Evolutionary conservation across 2,888 invertebrate genomes (phyloP), one percentile per base, ranked within the genome.

Genomic region (Limnephilus rhombicus): DNA sequence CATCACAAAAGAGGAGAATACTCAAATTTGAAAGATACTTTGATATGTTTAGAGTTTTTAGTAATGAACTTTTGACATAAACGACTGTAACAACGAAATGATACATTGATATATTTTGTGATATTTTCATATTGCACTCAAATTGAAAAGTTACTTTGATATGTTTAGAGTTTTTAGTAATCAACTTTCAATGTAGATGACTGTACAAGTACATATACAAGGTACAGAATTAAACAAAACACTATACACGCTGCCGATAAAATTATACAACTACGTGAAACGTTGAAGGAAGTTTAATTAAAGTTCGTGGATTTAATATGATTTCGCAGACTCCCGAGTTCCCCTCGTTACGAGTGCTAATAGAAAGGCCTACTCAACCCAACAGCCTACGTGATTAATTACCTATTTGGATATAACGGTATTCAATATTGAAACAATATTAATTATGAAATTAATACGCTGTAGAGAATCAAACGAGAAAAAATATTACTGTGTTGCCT

Each of bases 291-390:
- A 49, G 49, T 86, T 85, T 86, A 86, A 86, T 86, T 86, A 53
- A 86, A 86, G 86, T 86, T 86, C 12, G 49, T 45, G 45, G 86
- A 86, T 86, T 68, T 86, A 86, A 86, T 41, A 85, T 45, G 86
- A 86, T 86, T 86, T 49, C n/a, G 31, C 68, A 68, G 68, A 24
- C 9, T 68, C 24, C 53, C 68, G n/a, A 24, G 68, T 9, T 24
- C 68, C 68, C 68, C 68, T 24, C 24, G 24, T 68, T 24, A 68
- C 24, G 68, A 68, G 68, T 68, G n/a, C 24, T 68, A 68, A 68
- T 68, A 68, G 68, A 68, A 68, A 68, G 24, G 68, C 68, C 24
- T 68, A 68, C 68, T 68, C 68, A 68, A 68, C 68, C 68, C 68
- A 5, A 1, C 68, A 5, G 24, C 24, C 68, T 68, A 68, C 68